These are phyloP conservation scores for Periparus ater DNA, from an alignment of 2,797 vertebrate genomes.

Conservation along the genomic window DNA sequence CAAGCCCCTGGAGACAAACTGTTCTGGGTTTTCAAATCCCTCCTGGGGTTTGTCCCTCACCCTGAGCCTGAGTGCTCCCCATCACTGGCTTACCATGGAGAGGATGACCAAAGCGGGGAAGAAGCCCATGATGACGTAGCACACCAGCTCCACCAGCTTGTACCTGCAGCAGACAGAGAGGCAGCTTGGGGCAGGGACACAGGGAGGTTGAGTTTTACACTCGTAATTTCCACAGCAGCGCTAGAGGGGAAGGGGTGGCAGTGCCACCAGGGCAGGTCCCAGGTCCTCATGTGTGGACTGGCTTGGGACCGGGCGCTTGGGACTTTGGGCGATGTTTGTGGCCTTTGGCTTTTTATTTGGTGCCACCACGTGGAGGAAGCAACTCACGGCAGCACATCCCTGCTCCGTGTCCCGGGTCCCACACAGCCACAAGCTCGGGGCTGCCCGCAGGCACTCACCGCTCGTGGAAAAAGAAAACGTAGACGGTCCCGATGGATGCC, in stretches of 20 bases:
- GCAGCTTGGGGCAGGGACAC: neutral
- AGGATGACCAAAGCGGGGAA: slow-evolving; percentile 92
- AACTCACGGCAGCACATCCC: neutral
- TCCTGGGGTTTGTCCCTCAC: neutral
- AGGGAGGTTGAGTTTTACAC: rapidly evolving
- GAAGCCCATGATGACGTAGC: slow-evolving; percentile 91
- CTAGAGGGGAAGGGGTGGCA: neutral
- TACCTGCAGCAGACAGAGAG: slow-evolving; percentile 78
- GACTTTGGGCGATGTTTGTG: rapidly evolving
- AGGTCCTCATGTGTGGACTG: rapidly evolving
- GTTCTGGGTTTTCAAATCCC: rapidly evolving
- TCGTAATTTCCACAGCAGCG: rapidly evolving
- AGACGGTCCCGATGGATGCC: slow-evolving; percentile 89
- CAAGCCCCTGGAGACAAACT: neutral
- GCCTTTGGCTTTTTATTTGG: slow-evolving; percentile 35
- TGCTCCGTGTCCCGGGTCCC: neutral
- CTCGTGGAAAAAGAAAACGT: slow-evolving; percentile 96
- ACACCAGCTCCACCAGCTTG: slow-evolving; percentile 93
- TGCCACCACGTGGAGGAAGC: slow-evolving; percentile 55
- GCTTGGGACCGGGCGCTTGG: neutral
- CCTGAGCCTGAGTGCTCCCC: rapidly evolving
- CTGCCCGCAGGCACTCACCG: slow-evolving; percentile 72
- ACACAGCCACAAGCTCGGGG: rapidly evolving
- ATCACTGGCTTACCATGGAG: slow-evolving; percentile 87
- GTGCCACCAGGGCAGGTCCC: neutral